Conservation (phyloP, 1,140 invertebrate species). For the Calycopis cecrops region DNA sequence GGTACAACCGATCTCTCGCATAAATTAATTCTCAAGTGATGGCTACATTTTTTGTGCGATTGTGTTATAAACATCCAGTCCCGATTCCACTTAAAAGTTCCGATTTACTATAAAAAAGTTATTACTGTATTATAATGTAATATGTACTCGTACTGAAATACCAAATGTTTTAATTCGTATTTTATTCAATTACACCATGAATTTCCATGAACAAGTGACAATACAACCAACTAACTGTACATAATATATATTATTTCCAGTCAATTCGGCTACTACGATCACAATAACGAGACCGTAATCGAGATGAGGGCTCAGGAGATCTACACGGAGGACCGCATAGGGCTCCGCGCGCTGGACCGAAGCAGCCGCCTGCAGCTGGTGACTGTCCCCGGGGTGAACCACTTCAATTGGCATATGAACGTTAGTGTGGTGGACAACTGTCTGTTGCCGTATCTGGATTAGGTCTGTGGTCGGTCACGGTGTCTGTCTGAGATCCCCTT, state of each 20-base stretch:
- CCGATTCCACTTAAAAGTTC: no score
- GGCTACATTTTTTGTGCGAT: no score
- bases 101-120: no score
- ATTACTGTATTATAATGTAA: no score
- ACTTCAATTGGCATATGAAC: conserved; percentile 89
- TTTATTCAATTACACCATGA: no score
- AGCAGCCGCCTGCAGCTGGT: conserved; percentile 79
- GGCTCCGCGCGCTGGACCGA: conserved; percentile 83
- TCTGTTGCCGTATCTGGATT: conserved; percentile 88
- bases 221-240: no score
- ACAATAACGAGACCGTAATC: conserved; percentile 82
- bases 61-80: no score
- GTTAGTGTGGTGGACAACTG: conserved; percentile 84
- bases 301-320: conserved; percentile 82
- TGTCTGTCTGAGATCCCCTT: neutral
- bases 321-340: conserved; percentile 86
- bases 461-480: conserved; percentile 27
- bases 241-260: conserved; percentile 69
- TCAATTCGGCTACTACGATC: conserved; percentile 90
- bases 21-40: no score
- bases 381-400: conserved; percentile 83
- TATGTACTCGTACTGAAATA: no score
- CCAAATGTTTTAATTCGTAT: no score
- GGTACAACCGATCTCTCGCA: no score
- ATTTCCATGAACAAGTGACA: no score